Evolutionary conservation across 2,797 vertebrate species (phyloP).

Genomic region (Microcaecilia unicolor): DNA sequence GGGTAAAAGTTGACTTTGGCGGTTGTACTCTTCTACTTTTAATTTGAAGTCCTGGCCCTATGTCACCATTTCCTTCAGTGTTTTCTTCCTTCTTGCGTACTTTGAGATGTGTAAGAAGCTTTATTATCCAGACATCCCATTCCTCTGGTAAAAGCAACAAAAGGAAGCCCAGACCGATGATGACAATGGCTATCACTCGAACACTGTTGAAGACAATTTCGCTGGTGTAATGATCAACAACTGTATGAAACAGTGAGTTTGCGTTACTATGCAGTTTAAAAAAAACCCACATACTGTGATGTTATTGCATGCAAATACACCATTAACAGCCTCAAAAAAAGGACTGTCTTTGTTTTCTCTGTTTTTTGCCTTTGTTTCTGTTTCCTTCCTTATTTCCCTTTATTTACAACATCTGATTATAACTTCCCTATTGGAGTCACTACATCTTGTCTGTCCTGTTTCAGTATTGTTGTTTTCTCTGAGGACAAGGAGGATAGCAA

Average conservation of each 20-base stretch:
- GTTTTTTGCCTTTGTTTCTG: no score
- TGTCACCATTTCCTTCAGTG: constrained; percentile 57
- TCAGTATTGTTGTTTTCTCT: no score
- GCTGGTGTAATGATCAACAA: constrained; percentile 87
- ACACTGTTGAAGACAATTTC: constrained; percentile 90
- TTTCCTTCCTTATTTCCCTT: no score
- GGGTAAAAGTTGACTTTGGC: constrained; percentile 79
- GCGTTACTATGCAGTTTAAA: no score
- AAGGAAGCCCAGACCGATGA: constrained; percentile 92
- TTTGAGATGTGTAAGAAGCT: constrained; percentile 77
- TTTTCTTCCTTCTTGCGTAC: constrained; percentile 77
- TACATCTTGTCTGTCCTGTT: no score
- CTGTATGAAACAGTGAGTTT: constrained; percentile 43
- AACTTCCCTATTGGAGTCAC: no score
- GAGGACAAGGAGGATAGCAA: no score
- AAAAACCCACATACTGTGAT: no score
- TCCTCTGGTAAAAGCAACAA: constrained; percentile 89
- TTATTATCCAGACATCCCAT: constrained; percentile 88
- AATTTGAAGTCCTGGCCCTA: constrained; percentile 58
- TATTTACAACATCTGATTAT: no score
- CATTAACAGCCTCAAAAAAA: no score
- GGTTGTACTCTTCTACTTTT: constrained; percentile 73
- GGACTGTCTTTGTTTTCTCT: no score
- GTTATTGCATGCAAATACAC: no score
- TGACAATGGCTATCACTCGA: constrained; percentile 84